A percentile compares a stretch with the other conserved stretches of the same genome.
These are phyloP conservation scores for Lacanobia wlatinum DNA, from an alignment of 2,888 invertebrate species.

Conservation along the genomic window DNA sequence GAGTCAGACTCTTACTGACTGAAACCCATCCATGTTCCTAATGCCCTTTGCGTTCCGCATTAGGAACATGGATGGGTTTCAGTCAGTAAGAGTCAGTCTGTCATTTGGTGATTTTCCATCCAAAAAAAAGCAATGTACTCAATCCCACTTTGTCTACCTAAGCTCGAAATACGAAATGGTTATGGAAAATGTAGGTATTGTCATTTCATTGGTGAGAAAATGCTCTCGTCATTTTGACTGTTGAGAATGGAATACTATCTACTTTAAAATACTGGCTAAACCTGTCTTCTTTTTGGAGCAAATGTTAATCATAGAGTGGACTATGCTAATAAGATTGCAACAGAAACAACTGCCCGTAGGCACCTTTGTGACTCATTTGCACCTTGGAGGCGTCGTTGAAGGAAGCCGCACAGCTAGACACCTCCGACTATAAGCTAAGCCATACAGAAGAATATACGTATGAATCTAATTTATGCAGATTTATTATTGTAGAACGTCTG, in stretches of 20 bases:
- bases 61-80: too few relatives aligned
- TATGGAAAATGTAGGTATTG: too few relatives aligned
- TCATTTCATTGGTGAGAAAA: too few relatives aligned
- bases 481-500: slow-evolving; percentile 41
- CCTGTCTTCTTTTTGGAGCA: not conserved
- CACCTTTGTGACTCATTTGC: slow-evolving; percentile 37
- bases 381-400: not conserved
- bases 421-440: not conserved
- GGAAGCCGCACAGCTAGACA: not conserved
- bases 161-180: too few relatives aligned
- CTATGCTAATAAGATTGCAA: slow-evolving; percentile 28
- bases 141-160: too few relatives aligned
- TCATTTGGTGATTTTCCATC: too few relatives aligned
- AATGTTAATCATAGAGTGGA: slow-evolving; percentile 7
- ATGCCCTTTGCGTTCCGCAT: too few relatives aligned
- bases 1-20: too few relatives aligned
- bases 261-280: not conserved
- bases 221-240: not conserved
- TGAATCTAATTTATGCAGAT: slow-evolving; percentile 22
- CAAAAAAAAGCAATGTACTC: too few relatives aligned
- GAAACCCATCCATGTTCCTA: too few relatives aligned
- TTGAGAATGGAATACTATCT: not conserved
- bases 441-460: not conserved
- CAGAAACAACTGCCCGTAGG: slow-evolving; percentile 20
- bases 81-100: too few relatives aligned